These are phyloP conservation scores for Latheticus oryzae DNA, from an alignment of 2,888 invertebrate species.

Conservation along the genomic window DNA sequence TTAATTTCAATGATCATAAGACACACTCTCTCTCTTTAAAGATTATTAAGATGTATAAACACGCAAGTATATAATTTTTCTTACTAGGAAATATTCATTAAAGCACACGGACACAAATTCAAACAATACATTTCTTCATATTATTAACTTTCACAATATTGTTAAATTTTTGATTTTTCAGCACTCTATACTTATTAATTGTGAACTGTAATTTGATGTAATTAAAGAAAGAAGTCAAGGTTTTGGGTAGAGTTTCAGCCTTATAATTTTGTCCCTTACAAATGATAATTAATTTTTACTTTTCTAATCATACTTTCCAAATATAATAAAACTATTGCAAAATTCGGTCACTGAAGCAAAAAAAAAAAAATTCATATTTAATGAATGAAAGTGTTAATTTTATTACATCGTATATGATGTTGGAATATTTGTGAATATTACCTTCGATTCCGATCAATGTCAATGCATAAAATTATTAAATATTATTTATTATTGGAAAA, in stretches of 20 bases:
- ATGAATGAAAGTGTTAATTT: too few relatives aligned
- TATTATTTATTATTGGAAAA: conserved; percentile 21
- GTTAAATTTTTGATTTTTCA: too few relatives aligned
- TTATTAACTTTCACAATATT: too few relatives aligned
- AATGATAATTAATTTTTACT: too few relatives aligned
- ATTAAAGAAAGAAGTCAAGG: conserved; percentile 34
- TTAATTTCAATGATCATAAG: conserved; percentile 8
- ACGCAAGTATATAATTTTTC: conserved; percentile 5
- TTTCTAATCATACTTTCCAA: conserved; percentile 17
- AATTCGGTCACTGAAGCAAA: conserved; percentile 19
- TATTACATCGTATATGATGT: too few relatives aligned
- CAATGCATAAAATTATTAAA: conserved; percentile 43
- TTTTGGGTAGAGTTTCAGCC: conserved; percentile 23
- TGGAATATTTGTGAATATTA: conserved; percentile 22
- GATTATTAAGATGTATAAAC: background rate
- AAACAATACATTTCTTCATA: too few relatives aligned
- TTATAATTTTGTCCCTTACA: conserved; percentile 14
- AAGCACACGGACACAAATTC: too few relatives aligned
- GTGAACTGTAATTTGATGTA: conserved; percentile 19
- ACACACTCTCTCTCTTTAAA: background rate
- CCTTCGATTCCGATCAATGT: conserved; percentile 45
- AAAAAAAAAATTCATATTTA: too few relatives aligned
- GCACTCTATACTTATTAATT: conserved; percentile 14
- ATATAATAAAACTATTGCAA: too few relatives aligned
- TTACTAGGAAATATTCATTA: conserved; percentile 27